phyloP scores from a whole-genome alignment of 2,113 vertebrate genomes.

The Chamaea fasciata region DNA sequence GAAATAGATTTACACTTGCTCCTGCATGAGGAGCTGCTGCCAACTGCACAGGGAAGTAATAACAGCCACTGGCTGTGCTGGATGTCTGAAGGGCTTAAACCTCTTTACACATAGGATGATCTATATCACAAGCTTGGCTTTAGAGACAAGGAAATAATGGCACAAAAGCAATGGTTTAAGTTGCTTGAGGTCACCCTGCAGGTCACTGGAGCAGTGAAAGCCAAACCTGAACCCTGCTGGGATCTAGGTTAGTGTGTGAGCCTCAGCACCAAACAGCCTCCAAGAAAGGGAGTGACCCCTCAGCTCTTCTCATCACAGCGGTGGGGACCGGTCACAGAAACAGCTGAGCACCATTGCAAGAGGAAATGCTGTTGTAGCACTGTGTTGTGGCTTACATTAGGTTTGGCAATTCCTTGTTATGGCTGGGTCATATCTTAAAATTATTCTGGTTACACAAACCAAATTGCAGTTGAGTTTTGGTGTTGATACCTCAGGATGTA shows the following conservation, averaged over 20 bases:
- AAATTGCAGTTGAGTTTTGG: neutral
- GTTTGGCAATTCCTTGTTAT: neutral
- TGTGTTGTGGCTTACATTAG: neutral
- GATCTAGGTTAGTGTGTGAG: neutral
- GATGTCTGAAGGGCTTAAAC: neutral
- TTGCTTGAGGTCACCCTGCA: neutral
- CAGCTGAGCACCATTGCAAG: accelerated
- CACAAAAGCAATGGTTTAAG: neutral
- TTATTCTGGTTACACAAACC: neutral
- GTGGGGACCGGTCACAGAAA: neutral
- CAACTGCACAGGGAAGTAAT: neutral
- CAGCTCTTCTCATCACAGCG: neutral
- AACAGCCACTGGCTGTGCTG: neutral
- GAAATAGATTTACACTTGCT: slow-evolving; percentile 33
- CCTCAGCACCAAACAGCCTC: neutral
- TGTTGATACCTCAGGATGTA: neutral
- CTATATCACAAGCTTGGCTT: neutral
- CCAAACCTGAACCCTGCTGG: neutral
- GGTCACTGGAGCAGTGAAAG: neutral
- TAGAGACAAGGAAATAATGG: neutral
- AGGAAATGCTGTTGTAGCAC: neutral
- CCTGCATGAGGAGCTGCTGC: neutral
- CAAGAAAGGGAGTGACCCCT: neutral
- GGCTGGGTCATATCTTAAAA: neutral
- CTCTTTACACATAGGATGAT: neutral